Evolutionary conservation across 2,113 vertebrate genomes (phyloP).

Genomic region (Salvelinus namaycush): DNA sequence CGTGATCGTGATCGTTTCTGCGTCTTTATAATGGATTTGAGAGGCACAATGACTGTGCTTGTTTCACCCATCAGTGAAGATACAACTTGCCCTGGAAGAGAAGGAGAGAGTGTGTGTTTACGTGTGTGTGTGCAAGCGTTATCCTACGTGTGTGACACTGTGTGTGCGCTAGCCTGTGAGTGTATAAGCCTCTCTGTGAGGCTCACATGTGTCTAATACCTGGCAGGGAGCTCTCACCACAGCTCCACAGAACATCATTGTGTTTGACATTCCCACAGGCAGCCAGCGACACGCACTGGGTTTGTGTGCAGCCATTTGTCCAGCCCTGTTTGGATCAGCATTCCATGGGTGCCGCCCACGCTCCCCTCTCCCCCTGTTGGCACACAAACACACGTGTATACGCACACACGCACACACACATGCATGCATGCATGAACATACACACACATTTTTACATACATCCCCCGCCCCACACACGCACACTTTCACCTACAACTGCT

Average conservation of each 20-base stretch:
- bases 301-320: constrained; percentile 60
- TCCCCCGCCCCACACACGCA: no score
- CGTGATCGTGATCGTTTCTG: no score
- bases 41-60: neutral
- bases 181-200: constrained; percentile 15
- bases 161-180: constrained; percentile 36
- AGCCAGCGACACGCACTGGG: constrained; percentile 48
- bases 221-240: constrained; percentile 34
- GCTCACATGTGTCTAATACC: constrained; percentile 24
- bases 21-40: neutral
- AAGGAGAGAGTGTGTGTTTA: neutral
- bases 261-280: constrained; percentile 67
- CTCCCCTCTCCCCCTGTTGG: constrained; percentile 55
- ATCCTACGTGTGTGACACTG: constrained; percentile 20
- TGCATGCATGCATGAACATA: neutral
- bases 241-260: constrained; percentile 59
- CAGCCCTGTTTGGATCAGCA: constrained; percentile 60
- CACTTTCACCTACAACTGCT: no score
- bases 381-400: constrained; percentile 49
- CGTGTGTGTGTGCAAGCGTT: neutral
- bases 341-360: constrained; percentile 12
- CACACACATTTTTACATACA: neutral
- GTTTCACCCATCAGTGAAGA: neutral
- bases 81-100: neutral
- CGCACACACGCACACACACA: neutral